Evolutionary conservation across 2,888 invertebrate species (phyloP), one percentile per base, ranked within the genome.

Genomic region (Cistogaster globosa): DNA sequence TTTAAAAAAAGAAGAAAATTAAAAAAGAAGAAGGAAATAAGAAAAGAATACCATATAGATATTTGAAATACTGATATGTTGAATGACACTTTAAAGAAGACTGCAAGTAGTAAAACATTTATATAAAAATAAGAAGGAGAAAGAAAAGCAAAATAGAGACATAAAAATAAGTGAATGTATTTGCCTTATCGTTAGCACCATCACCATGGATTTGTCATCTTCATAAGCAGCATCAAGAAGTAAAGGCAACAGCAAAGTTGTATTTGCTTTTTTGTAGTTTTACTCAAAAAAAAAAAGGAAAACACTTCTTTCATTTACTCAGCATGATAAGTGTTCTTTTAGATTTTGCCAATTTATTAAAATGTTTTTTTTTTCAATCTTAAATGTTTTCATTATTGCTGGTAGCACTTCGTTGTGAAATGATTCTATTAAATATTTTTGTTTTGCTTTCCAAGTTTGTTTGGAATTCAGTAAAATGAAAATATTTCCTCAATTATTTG

Each of bases 131-230:
- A 42, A 38, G 65, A 65, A 71, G 45, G 18, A 26, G 18, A 90
- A 90, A 26, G 18, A 90, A 90, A 88, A 88, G 88, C 87, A 90
- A 88, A 88, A 88, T 89, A 87, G 88, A 89, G 55, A 55, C 26
- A 38, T 9, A 88, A 38, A n/a, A 88, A 90, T 26, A 26, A 89
- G 89, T 89, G 89, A 89, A 88, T 87, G 85, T 86, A 67, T 81
- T 71, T 68, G 69, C 80, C 82, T 87, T 85, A 85, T 87, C 88
- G 75, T 82, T 67, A 83, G 67, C 78, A 79, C 80, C 85, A 84
- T 84, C 84, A 84, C 42, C 51, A 57, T 65, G 38, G 18, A 75
- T 76, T 68, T 83, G 75, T 76, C 71, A 62, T 75, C 65, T 55
- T 79, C 82, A 75, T 60, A 69, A 71, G 65, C 48, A 69, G 38